Conservation (phyloP, 2,888 invertebrate genomes). For the Torymus aiolomorphi region DNA sequence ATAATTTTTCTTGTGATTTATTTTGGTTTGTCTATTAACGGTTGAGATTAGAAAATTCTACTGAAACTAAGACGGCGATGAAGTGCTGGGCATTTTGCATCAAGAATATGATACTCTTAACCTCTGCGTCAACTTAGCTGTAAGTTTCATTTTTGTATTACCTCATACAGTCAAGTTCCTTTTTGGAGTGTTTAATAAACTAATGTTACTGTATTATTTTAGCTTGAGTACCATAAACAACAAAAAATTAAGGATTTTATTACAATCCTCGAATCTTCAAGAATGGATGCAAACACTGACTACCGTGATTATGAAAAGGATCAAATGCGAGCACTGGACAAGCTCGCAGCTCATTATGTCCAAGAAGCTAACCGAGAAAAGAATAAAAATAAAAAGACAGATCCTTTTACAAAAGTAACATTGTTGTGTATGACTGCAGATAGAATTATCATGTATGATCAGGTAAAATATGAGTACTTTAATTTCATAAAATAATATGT, state of each 20-base stretch:
- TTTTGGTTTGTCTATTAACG: constrained; percentile 43
- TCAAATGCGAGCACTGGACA: constrained; percentile 98
- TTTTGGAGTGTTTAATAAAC: constrained; percentile 1
- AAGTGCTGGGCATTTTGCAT: constrained; percentile 94
- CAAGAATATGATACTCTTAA: constrained; percentile 95
- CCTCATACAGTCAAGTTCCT: constrained; percentile 29
- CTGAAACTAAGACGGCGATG: constrained; percentile 87
- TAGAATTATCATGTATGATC: constrained; percentile 99
- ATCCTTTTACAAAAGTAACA: constrained; percentile 96
- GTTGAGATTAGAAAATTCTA: constrained; percentile 29
- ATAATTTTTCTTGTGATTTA: constrained; percentile 34
- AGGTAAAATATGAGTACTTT: constrained; percentile 78
- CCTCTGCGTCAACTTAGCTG: constrained; percentile 97
- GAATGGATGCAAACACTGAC: constrained; percentile 89
- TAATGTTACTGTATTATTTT: constrained; percentile 55
- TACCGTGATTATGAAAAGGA: constrained; percentile 96
- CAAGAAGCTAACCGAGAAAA: constrained; percentile 97
- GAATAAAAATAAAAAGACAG: constrained; percentile 94
- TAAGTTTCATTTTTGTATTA: constrained; percentile 78
- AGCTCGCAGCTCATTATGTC: constrained; percentile 98
- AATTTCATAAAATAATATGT: no score
- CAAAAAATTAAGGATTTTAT: constrained; percentile 95
- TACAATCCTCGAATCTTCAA: constrained; percentile 92
- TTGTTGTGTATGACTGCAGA: constrained; percentile 97
- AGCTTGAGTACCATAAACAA: constrained; percentile 98